Evolutionary conservation across 1,140 invertebrate genomes (phyloP).

Genomic region (Chelonus insularis): DNA sequence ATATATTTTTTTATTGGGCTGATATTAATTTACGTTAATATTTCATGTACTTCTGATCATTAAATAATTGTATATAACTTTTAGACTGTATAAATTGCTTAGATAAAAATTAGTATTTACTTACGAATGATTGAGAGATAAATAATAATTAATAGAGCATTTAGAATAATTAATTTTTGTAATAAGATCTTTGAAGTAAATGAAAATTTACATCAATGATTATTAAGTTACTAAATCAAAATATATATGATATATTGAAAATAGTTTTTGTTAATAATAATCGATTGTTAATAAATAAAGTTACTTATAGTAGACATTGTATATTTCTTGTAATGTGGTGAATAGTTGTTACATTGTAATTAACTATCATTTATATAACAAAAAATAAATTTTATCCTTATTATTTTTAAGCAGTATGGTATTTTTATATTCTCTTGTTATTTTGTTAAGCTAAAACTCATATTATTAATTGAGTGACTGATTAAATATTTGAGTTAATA

Average conservation of each 20-base stretch:
- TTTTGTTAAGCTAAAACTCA: no score
- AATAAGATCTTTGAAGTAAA: no score
- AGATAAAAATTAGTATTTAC: neutral
- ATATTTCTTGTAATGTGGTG: neutral
- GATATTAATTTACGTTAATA: slow-evolving; percentile 2
- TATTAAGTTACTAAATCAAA: slow-evolving; percentile 15
- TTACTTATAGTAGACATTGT: neutral
- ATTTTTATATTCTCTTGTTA: neutral
- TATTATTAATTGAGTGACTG: no score
- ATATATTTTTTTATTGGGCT: slow-evolving; percentile 33
- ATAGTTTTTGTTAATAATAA: neutral
- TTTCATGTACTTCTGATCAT: neutral
- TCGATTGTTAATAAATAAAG: slow-evolving; percentile 4
- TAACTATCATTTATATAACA: slow-evolving; percentile 22
- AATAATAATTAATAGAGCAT: no score
- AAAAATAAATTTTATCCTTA: slow-evolving; percentile 20
- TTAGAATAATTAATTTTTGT: no score
- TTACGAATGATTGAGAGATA: no score
- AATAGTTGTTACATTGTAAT: slow-evolving; percentile 11
- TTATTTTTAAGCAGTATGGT: neutral
- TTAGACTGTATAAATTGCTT: slow-evolving; percentile 15
- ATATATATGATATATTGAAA: slow-evolving; percentile 4
- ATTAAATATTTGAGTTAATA: no score
- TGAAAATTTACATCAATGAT: no score
- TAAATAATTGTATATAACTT: slow-evolving; percentile 12